These are phyloP conservation scores for Philereme vetulata DNA, from an alignment of 2,888 invertebrate species.

Conservation along the genomic window DNA sequence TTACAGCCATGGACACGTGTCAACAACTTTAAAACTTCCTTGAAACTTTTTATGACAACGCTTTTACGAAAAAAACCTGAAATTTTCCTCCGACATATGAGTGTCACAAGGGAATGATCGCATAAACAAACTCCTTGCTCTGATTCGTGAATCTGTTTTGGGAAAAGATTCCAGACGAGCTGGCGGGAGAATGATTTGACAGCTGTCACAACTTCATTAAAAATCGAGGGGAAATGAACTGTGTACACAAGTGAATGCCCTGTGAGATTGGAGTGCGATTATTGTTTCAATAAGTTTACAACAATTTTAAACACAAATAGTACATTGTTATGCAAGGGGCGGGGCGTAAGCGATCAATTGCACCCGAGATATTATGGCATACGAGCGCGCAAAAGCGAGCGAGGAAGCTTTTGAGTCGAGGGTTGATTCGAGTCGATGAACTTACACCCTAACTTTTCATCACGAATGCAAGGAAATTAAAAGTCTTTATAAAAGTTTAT, in stretches of 20 bases:
- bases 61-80: conserved; percentile 35
- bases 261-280: conserved; percentile 6
- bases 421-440: no score
- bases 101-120: conserved; percentile 38
- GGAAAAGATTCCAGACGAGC: conserved; percentile 39
- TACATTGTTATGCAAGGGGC: no score
- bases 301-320: no score
- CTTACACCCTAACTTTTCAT: no score
- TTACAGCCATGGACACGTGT: conserved; percentile 37
- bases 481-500: no score
- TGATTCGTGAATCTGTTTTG: conserved; percentile 41
- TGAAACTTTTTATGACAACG: conserved; percentile 40
- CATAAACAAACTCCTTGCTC: conserved; percentile 45
- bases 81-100: conserved; percentile 36
- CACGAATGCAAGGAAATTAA: no score
- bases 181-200: conserved; percentile 44
- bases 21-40: conserved; percentile 46
- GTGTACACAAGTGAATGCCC: conserved; percentile 30
- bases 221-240: conserved; percentile 39
- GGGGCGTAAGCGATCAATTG: no score
- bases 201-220: conserved; percentile 47
- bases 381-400: no score
- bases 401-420: no score
- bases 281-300: no score
- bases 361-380: no score